Evolutionary conservation across 37 sponge, comb jelly and placozoan genomes (phyloP), one percentile per base, ranked within the genome.

Genomic region (Halichondria panicea): DNA sequence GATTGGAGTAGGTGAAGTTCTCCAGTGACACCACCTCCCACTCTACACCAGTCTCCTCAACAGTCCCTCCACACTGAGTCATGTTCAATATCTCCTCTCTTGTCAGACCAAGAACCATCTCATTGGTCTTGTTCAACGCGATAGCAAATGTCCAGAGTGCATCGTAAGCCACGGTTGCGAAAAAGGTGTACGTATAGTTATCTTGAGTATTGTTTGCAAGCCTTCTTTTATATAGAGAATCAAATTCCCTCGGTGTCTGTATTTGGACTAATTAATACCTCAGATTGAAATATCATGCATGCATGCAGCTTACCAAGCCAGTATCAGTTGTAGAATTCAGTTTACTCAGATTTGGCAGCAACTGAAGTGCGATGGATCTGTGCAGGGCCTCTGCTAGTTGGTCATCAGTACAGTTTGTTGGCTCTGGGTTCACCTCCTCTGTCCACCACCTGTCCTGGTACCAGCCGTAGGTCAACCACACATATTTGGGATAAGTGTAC

Each of bases 381-480:
- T 70, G 48, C 52, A 70, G 34, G 48, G 45, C 42, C 27, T 27
- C 48, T 45, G 25, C 44, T 8, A 70, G 75, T 40, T 74, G 43
- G 24, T 59, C 62, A 11, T 74, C 62, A n/a, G 75, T 60, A 32
- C 75, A 74, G 37, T 72, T 35, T 9, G 55, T 8, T n/a, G 11
- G 36, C 11, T 38, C 37, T 1, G 6, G 28, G 0, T 31, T 24
- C 7, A 66, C 78, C 7, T 33, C 38, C n/a, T 45, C 27, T 36
- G 67, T 66, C 78, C 78, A 77, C 78, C 78, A 77, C 41, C 36
- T 0, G 0, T 66, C 67, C 13, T 36, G 43, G 28, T 77, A 77
- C 67, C 66, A 66, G 21, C 30, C 67, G 35, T 66, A 66, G 24
- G 57, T 38, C 18, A 77, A 53, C 78, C 78, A 77, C n/a, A 57